Percentiles rank a stretch among this genome's conserved stretches.
Conservation (phyloP, 2,113 vertebrate species). For the Suricata suricatta region DNA sequence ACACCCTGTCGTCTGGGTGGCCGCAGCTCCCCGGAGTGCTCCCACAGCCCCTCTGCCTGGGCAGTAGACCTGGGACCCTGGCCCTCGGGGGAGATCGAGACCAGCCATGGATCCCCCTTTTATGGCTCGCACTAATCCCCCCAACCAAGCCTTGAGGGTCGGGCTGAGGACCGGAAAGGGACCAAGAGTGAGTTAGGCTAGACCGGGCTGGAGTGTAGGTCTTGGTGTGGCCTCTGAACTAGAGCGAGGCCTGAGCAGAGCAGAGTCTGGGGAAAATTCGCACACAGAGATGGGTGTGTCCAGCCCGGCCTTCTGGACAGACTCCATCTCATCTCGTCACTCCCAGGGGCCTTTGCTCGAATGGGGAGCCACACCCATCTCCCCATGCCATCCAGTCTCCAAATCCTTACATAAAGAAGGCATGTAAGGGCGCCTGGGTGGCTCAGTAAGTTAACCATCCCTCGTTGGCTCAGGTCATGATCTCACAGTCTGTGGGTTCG, state of each 20-base stretch:
- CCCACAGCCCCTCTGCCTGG: not conserved
- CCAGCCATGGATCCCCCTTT: not conserved
- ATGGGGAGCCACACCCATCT: not conserved
- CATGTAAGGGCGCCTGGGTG: not conserved
- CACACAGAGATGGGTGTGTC: not conserved
- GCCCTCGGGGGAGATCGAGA: not conserved
- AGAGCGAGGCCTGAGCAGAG: not conserved
- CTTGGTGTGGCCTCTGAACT: not conserved
- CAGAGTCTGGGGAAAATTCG: not conserved
- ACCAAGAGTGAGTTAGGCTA: too few relatives aligned
- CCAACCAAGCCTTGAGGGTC: not conserved
- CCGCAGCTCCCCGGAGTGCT: not conserved
- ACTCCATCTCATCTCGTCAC: not conserved
- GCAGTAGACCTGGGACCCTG: not conserved
- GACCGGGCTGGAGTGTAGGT: accelerated
- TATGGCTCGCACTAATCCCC: not conserved
- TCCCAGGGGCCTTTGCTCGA: not conserved
- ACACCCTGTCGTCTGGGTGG: slow-evolving; percentile 33
- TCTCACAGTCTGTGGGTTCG: too few relatives aligned
- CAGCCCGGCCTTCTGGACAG: not conserved
- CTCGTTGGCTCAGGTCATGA: too few relatives aligned
- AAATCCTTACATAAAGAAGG: not conserved
- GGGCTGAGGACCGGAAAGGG: not conserved
- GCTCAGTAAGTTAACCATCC: too few relatives aligned
- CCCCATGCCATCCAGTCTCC: not conserved